Conservation (phyloP, 92 coral and sea anemone species). For the Micromussa lordhowensis region DNA sequence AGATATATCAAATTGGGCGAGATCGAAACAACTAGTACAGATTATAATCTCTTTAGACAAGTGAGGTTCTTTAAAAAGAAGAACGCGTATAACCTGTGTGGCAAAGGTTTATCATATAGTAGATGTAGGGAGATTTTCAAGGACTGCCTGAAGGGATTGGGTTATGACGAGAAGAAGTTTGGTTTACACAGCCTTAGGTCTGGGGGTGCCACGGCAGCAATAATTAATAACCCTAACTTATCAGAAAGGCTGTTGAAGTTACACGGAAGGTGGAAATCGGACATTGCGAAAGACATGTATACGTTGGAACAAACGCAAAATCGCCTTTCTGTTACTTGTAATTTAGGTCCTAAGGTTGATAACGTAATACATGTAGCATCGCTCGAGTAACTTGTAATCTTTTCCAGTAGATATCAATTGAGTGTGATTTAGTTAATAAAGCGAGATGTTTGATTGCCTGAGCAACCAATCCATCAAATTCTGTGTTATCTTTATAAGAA, state of each 20-base stretch:
- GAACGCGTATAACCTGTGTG: constrained; percentile 5
- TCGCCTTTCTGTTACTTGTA: too few species aligned
- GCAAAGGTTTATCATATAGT: constrained; percentile 2
- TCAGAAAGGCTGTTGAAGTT: constrained; percentile 14
- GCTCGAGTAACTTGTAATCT: too few species aligned
- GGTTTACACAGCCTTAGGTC: background rate
- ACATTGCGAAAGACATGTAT: background rate
- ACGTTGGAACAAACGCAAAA: background rate
- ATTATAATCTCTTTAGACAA: background rate
- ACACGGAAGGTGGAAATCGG: background rate
- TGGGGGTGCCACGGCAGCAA: background rate
- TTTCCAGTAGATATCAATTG: too few species aligned
- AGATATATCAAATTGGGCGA: constrained; percentile 34
- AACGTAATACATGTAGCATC: too few species aligned
- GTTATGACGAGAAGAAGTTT: background rate
- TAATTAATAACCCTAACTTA: constrained; percentile 2
- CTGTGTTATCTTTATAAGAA: too few species aligned
- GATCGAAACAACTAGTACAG: too few species aligned
- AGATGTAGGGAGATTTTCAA: too few species aligned
- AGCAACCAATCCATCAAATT: too few species aligned
- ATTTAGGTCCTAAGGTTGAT: too few species aligned
- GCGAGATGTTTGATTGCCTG: too few species aligned
- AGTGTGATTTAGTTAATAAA: too few species aligned
- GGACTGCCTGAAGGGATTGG: constrained; percentile 9
- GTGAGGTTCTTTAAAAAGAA: too few species aligned